These are phyloP conservation scores for Manis pentadactyla DNA, from an alignment of 2,797 vertebrate species.

Conservation along the genomic window DNA sequence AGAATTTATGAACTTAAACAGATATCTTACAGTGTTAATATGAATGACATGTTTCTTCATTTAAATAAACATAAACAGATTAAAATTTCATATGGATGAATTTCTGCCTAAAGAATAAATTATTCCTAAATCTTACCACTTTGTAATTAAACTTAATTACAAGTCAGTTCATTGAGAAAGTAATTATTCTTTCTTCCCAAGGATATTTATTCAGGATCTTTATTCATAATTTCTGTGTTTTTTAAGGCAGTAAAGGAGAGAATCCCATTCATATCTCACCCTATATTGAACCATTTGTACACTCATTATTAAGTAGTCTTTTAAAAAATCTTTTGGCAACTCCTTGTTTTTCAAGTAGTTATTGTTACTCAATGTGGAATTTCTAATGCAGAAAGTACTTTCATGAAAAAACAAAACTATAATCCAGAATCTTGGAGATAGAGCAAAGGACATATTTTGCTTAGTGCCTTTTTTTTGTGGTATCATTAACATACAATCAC, in stretches of 20 bases:
- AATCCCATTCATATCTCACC: neutral
- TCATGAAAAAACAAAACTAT: neutral
- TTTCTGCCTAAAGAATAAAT: neutral
- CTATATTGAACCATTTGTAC: neutral
- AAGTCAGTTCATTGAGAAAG: neutral
- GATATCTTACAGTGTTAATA: neutral
- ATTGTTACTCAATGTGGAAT: neutral
- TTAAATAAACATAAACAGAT: neutral
- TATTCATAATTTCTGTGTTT: neutral
- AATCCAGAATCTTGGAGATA: neutral
- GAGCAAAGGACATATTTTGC: neutral
- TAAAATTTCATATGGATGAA: neutral
- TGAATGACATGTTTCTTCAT: neutral
- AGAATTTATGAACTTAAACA: conserved; percentile 37
- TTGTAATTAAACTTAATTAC: neutral
- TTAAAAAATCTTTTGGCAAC: neutral
- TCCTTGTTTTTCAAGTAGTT: neutral
- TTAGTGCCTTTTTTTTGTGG: neutral
- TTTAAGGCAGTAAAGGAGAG: neutral
- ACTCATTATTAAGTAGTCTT: conserved; percentile 10
- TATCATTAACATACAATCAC: no score
- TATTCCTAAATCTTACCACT: neutral
- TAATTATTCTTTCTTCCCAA: neutral
- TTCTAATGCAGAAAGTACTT: neutral
- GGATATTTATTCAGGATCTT: neutral